Evolutionary conservation across 2,888 invertebrate genomes (phyloP).

Genomic region (Allophyes oxyacanthae): DNA sequence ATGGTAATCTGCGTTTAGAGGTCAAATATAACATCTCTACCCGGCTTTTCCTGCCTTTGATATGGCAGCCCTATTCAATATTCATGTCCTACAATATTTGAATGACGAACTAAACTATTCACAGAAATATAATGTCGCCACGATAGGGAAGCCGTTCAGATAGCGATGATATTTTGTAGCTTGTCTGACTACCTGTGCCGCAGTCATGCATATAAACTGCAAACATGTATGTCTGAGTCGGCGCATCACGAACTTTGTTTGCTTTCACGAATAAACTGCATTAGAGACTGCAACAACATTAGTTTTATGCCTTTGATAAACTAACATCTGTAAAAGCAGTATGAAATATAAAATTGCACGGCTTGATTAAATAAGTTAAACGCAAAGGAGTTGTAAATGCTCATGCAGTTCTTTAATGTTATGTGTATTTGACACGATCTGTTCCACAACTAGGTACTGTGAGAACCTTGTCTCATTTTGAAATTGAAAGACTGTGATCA

Average conservation of each 20-base stretch:
- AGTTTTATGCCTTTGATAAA: constrained; percentile 34
- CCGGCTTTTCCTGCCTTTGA: neutral
- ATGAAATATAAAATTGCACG: constrained; percentile 1
- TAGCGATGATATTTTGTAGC: constrained; percentile 44
- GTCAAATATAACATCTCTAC: no score
- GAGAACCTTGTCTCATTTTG: no score
- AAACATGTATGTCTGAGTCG: constrained; percentile 35
- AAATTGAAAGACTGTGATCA: no score
- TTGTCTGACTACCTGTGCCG: constrained; percentile 27
- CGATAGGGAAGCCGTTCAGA: constrained; percentile 26
- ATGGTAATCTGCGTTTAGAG: no score
- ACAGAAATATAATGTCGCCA: constrained; percentile 35
- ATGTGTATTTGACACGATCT: neutral
- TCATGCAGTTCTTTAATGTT: constrained; percentile 3
- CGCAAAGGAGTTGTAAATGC: neutral
- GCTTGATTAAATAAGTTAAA: constrained; percentile 15
- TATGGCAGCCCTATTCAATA: constrained; percentile 34
- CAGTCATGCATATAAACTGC: constrained; percentile 40
- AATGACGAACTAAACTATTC: constrained; percentile 36
- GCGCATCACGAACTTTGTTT: constrained; percentile 27
- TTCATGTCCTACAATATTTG: constrained; percentile 10
- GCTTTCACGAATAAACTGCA: constrained; percentile 42
- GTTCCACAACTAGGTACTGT: no score
- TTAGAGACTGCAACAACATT: constrained; percentile 42
- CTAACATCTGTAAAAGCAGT: constrained; percentile 22